These are phyloP conservation scores for Ormyrus thymus DNA, from an alignment of 2,888 invertebrate species.

Conservation along the genomic window DNA sequence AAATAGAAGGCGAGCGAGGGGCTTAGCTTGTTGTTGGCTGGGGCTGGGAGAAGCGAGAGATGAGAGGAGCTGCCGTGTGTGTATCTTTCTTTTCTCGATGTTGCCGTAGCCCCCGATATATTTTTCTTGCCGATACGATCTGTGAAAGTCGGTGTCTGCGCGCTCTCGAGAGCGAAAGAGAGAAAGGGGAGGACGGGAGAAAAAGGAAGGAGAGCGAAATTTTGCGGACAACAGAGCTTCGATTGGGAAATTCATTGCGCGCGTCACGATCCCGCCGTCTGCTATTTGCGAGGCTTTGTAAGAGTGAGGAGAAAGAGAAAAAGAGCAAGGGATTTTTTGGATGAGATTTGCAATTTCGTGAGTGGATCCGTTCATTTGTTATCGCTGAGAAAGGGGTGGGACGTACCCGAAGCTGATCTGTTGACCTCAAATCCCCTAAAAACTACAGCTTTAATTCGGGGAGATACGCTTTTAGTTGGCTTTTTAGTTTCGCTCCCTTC, in stretches of 20 bases:
- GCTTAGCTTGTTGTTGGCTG: constrained; percentile 9
- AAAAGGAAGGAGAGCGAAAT: constrained; percentile 1
- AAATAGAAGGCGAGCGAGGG: constrained; percentile 23
- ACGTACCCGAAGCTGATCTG: no score
- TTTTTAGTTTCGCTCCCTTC: no score
- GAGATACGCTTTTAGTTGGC: no score
- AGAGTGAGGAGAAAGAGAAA: neutral
- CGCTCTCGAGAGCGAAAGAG: neutral
- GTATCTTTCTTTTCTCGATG: constrained; percentile 10
- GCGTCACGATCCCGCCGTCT: neutral
- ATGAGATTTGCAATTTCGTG: neutral
- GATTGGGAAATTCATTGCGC: constrained; percentile 37
- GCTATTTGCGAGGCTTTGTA: neutral
- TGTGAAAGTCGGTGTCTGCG: neutral
- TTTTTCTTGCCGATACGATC: constrained; percentile 25
- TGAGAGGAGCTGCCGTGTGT: neutral
- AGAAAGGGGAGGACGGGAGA: neutral
- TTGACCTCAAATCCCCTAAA: no score
- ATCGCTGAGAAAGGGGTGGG: neutral
- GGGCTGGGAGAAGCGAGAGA: neutral
- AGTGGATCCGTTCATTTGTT: neutral
- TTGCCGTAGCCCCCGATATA: neutral
- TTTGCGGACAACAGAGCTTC: constrained; percentile 6
- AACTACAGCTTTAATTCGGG: no score
- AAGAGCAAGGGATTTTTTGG: neutral